phyloP scores from a whole-genome alignment of 1,140 invertebrate genomes.

The Chironomus tepperi region DNA sequence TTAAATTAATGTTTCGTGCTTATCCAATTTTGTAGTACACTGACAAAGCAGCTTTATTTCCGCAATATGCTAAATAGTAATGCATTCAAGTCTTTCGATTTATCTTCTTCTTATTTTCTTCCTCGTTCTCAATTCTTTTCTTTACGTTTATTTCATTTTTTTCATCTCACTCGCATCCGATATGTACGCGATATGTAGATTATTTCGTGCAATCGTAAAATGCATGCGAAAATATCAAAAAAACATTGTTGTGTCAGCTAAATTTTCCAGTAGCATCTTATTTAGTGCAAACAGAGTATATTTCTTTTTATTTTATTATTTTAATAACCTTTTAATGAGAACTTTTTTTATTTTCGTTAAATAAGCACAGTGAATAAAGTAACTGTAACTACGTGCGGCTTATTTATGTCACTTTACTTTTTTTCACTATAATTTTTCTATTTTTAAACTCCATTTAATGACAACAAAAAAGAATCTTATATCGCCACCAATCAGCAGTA shows the following conservation, averaged over 20 bases:
- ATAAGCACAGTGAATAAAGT: no score
- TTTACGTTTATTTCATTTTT: background rate
- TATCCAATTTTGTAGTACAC: background rate
- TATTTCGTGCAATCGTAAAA: background rate
- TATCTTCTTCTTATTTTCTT: no score
- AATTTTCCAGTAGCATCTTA: background rate
- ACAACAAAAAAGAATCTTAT: no score
- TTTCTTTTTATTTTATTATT: background rate
- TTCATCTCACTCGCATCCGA: background rate
- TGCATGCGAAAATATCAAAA: slow-evolving; percentile 10
- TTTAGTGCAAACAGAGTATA: slow-evolving; percentile 8
- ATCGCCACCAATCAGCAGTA: background rate
- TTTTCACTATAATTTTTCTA: background rate
- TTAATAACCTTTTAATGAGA: no score
- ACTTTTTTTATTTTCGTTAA: no score
- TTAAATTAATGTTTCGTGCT: background rate
- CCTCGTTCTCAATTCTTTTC: slow-evolving; percentile 6
- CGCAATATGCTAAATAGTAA: background rate
- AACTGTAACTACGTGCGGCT: background rate
- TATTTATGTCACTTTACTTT: slow-evolving; percentile 3
- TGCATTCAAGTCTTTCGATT: slow-evolving; percentile 1
- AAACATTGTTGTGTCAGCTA: slow-evolving; percentile 4
- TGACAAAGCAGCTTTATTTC: background rate
- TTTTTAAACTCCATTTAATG: no score
- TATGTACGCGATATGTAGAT: no score